A percentile compares a stretch with the other conserved stretches of the same genome.
phyloP scores from a whole-genome alignment of 1,140 invertebrate species.

The Panulirus ornatus region DNA sequence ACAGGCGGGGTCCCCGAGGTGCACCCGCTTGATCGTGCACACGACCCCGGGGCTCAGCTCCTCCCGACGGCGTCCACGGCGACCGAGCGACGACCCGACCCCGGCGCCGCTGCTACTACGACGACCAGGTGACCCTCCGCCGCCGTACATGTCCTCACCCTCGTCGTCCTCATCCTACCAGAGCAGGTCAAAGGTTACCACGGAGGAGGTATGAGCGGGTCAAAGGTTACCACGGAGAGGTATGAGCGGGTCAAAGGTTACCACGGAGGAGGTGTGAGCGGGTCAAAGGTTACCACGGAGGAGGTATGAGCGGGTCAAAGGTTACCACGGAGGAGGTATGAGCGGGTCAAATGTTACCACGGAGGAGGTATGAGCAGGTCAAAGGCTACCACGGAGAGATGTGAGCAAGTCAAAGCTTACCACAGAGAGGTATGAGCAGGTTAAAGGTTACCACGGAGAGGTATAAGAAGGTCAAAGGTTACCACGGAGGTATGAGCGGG shows the following conservation, averaged over 20 bases:
- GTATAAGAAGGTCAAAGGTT: too few relatives aligned
- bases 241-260: not conserved
- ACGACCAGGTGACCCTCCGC: not conserved
- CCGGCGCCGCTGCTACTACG: not conserved
- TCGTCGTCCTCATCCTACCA: constrained; percentile 61
- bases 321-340: too few relatives aligned
- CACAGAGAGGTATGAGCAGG: too few relatives aligned
- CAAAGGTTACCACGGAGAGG: not conserved
- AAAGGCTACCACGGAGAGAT: too few relatives aligned
- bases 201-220: not conserved
- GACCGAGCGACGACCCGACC: not conserved
- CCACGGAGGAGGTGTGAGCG: not conserved
- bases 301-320: too few relatives aligned
- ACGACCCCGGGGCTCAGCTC: constrained; percentile 67
- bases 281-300: too few relatives aligned
- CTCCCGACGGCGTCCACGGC: constrained; percentile 23
- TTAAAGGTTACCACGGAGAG: too few relatives aligned
- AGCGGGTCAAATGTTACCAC: too few relatives aligned
- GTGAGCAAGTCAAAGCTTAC: too few relatives aligned
- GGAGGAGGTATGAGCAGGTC: too few relatives aligned
- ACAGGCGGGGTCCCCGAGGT: constrained; percentile 72
- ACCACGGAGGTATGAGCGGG: too few relatives aligned
- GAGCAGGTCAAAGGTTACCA: not conserved
- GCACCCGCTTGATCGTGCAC: constrained; percentile 73
- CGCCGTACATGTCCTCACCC: constrained; percentile 31